Conservation (phyloP, 2,113 vertebrate genomes). For the Sorex araneus region DNA sequence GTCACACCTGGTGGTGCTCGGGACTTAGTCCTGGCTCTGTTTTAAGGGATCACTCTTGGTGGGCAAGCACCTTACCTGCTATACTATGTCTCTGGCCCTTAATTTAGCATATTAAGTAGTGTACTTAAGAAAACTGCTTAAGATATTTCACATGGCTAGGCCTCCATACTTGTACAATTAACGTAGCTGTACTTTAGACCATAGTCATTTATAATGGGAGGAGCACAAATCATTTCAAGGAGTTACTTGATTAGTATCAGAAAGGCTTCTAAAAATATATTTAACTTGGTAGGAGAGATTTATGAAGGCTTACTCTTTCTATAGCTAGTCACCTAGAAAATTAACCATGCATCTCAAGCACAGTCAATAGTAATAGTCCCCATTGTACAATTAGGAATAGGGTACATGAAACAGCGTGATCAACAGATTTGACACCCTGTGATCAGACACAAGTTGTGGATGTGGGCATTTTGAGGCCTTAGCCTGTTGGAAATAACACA, state of each 20-base stretch:
- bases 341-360: conserved; percentile 11
- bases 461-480: conserved; percentile 1
- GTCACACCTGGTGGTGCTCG: no score
- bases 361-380: not conserved
- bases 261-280: conserved; percentile 42
- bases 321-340: conserved; percentile 7
- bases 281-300: not conserved
- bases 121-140: not conserved
- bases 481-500: not conserved
- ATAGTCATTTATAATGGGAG: conserved; percentile 31
- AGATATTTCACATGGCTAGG: not conserved
- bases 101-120: not conserved
- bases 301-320: conserved; percentile 47
- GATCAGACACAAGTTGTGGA: conserved; percentile 2
- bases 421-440: conserved; percentile 6
- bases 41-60: no score
- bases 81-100: no score
- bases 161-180: not conserved
- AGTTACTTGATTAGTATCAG: conserved; percentile 30
- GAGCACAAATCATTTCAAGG: not conserved
- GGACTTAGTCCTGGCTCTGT: no score
- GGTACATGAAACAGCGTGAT: conserved; percentile 10
- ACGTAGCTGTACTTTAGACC: conserved; percentile 31
- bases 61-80: no score
- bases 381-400: conserved; percentile 14